Conservation (phyloP, 2,888 invertebrate species). For the Ornithoptera priamus region DNA sequence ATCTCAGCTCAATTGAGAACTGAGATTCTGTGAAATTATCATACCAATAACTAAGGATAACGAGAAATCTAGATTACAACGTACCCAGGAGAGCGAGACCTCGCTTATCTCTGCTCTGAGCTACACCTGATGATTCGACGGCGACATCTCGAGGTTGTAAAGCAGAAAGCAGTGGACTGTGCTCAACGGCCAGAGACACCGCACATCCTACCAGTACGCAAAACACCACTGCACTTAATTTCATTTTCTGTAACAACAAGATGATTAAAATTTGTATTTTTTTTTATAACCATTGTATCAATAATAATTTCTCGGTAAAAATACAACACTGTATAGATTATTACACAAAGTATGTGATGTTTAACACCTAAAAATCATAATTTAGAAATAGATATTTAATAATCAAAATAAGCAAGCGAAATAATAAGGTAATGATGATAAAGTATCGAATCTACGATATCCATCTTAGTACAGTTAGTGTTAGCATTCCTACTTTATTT, state of each 20-base stretch:
- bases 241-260: slow-evolving; percentile 39
- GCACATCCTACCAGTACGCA: slow-evolving; percentile 56
- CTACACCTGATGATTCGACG: slow-evolving; percentile 32
- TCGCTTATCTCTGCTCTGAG: slow-evolving; percentile 55
- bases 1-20: no score
- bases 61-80: slow-evolving; percentile 22
- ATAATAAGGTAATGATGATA: no score
- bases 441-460: no score
- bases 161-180: slow-evolving; percentile 47
- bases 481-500: background rate
- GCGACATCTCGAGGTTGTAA: slow-evolving; percentile 38
- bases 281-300: no score
- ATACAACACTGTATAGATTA: no score
- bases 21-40: background rate
- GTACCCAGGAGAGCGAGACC: slow-evolving; percentile 56
- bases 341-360: no score
- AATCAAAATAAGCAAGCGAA: no score
- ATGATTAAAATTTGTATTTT: no score
- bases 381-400: no score
- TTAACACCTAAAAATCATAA: no score
- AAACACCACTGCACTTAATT: slow-evolving; percentile 47
- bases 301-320: no score
- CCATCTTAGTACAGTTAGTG: background rate
- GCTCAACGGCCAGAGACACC: slow-evolving; percentile 48
- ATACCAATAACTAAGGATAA: background rate